Percentiles rank a stretch among this genome's conserved stretches.
Conservation (phyloP, 1,140 invertebrate genomes). For the Himalopsyche phryganea region DNA sequence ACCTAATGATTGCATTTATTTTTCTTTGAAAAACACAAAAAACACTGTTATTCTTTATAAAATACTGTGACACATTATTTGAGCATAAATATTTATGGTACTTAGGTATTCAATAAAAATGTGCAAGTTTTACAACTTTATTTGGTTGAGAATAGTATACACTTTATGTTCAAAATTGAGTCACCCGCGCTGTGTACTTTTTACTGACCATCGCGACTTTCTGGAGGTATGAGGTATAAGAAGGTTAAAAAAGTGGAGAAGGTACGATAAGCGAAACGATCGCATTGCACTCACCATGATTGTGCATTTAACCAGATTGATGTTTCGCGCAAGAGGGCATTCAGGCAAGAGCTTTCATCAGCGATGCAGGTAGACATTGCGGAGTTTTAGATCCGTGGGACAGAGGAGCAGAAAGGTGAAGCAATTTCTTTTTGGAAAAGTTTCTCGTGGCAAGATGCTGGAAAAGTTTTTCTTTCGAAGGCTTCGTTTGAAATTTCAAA, state of each 20-base stretch:
- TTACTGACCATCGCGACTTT: too few relatives aligned
- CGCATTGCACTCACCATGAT: conserved; percentile 33
- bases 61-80: too few relatives aligned
- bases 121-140: too few relatives aligned
- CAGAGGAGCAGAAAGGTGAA: neutral
- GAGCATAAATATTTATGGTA: too few relatives aligned
- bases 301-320: conserved; percentile 35
- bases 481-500: conserved; percentile 32
- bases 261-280: conserved; percentile 16
- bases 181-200: too few relatives aligned
- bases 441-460: conserved; percentile 16
- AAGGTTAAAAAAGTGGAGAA: neutral
- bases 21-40: too few relatives aligned
- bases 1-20: too few relatives aligned
- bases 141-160: too few relatives aligned
- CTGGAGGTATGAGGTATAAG: too few relatives aligned
- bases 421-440: conserved; percentile 17
- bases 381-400: neutral
- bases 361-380: conserved; percentile 20
- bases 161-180: too few relatives aligned
- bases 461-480: conserved; percentile 17
- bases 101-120: too few relatives aligned
- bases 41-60: too few relatives aligned
- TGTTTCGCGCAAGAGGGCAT: conserved; percentile 26
- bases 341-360: conserved; percentile 24